These are phyloP conservation scores for Laticauda colubrina DNA, from an alignment of 2,113 vertebrate species.

Conservation along the genomic window DNA sequence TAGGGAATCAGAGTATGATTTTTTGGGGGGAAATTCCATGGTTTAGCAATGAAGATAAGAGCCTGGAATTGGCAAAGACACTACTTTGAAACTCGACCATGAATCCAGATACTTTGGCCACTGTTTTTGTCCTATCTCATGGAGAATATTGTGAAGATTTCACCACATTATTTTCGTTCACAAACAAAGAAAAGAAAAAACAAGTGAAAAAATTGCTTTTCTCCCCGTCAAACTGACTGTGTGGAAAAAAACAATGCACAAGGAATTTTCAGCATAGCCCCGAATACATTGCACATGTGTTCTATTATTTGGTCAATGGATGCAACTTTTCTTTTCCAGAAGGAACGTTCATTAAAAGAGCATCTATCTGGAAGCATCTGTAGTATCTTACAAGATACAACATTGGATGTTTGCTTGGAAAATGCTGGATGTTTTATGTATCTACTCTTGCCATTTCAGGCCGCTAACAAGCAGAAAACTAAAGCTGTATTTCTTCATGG, in stretches of 20 bases:
- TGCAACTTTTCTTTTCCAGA: background rate
- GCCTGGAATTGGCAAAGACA: background rate
- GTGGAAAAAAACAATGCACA: background rate
- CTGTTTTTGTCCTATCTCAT: background rate
- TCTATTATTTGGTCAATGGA: background rate
- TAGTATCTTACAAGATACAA: background rate
- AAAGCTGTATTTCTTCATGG: too few relatives aligned
- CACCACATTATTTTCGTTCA: background rate
- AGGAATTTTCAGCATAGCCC: background rate
- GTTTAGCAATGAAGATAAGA: too few relatives aligned
- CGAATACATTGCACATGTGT: background rate
- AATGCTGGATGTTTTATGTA: background rate
- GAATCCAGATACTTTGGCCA: background rate
- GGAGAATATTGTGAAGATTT: background rate
- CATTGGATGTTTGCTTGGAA: background rate
- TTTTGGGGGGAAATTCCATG: too few relatives aligned
- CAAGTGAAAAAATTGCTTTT: background rate
- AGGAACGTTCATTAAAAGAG: background rate
- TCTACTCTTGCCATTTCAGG: background rate
- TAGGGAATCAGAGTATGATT: too few relatives aligned
- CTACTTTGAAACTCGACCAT: background rate
- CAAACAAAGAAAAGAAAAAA: background rate
- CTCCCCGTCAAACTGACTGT: background rate
- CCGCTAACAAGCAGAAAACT: background rate
- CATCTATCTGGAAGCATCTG: background rate